These are phyloP conservation scores for Anoura caudifer DNA, from an alignment of 2,113 vertebrate genomes.

Conservation along the genomic window DNA sequence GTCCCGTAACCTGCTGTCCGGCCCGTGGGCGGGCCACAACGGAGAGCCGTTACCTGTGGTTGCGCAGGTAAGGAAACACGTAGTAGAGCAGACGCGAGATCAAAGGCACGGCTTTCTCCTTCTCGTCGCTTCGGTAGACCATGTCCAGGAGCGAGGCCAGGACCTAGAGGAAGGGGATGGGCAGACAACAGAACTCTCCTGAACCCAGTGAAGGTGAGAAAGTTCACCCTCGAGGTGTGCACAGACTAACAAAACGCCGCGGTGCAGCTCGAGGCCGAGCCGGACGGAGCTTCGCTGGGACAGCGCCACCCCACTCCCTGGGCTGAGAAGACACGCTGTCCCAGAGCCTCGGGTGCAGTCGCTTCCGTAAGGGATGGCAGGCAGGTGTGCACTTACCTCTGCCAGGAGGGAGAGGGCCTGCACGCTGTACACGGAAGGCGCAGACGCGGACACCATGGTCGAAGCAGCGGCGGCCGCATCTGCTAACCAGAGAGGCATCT, in stretches of 20 bases:
- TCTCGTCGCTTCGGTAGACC: conserved; percentile 97
- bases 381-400: conserved; percentile 82
- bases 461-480: conserved; percentile 80
- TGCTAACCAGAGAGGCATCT: conserved; percentile 55
- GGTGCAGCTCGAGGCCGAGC: background rate
- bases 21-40: fast-evolving
- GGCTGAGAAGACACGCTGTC: background rate
- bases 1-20: background rate
- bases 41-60: conserved; percentile 87
- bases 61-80: conserved; percentile 96
- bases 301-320: fast-evolving
- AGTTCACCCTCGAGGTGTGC: fast-evolving
- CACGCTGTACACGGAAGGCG: conserved; percentile 95
- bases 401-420: conserved; percentile 95
- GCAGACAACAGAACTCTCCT: background rate
- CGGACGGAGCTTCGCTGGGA: fast-evolving
- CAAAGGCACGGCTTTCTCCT: conserved; percentile 94
- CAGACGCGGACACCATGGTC: conserved; percentile 94
- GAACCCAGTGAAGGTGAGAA: background rate
- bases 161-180: conserved; percentile 76
- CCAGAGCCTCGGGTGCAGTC: fast-evolving
- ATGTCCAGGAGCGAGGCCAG: conserved; percentile 95
- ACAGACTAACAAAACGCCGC: fast-evolving
- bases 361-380: background rate
- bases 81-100: conserved; percentile 96